Evolutionary conservation across 2,113 vertebrate species (phyloP), one percentile per base, ranked within the genome.

Genomic region (Pteruthius melanotis): DNA sequence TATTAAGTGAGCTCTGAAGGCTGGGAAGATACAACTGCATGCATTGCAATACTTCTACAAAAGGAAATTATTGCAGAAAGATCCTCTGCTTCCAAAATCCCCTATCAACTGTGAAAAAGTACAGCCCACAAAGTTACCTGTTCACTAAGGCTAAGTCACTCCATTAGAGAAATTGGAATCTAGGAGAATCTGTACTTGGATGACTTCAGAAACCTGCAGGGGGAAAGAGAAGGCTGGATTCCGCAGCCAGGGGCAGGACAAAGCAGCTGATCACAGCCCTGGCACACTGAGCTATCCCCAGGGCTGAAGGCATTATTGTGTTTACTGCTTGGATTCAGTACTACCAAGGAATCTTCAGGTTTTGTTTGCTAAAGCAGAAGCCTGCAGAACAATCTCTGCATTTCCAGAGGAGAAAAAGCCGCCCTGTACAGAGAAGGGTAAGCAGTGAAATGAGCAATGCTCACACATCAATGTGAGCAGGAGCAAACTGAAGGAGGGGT

Each of bases 381-480:
- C 49, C 47, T 59, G 49, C 35, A 53, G 60, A 52, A n/a, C 23
- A 35, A 21, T 3, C 54, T 30, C 30, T 37, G 33, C 66, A 13
- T 24, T 63, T 82, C 49, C 45, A 45, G 20, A 72, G 18, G 10
- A 23, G 14, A 23, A 63, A 24, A 56, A 52, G 30, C 83, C 28
- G 68, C 30, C 3, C 61, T 47, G 22, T 13, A 13, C 18, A 39
- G 37, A 4, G 24, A 42, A 37, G 20, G 3, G 14, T 24, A 33
- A 68, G 53, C 26, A 15, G 39, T 21, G 27, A 59, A 49, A 45
- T 1, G 28, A 66, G 26, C 0, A 1, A 7, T 6, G 9, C 11
- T 22, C 1, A 0, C 1, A 7, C 0, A 12, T 22, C 3, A 10
- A 0, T 0, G 39, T 7, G 31, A 64, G 15, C 22, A 53, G 68